phyloP scores from a whole-genome alignment of 2,888 invertebrate species.

The Pharmacophagus antenor region DNA sequence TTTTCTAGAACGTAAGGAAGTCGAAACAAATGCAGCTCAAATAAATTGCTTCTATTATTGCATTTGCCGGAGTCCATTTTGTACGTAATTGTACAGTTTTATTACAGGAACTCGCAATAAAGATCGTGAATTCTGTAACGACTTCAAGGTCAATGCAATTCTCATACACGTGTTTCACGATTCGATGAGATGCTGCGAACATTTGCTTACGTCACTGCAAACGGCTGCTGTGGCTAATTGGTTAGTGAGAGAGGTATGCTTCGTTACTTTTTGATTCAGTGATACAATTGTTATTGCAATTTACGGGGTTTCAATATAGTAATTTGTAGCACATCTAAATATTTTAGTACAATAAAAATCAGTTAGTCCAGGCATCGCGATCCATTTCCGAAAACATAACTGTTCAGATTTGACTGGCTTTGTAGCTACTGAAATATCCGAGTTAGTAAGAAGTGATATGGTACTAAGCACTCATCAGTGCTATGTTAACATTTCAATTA shows the following conservation, averaged over 20 bases:
- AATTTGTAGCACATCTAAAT: too few species aligned
- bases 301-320: not conserved
- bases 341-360: too few species aligned
- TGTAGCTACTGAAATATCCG: too few species aligned
- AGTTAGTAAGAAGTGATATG: too few species aligned
- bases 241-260: not conserved
- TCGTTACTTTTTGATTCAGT: not conserved
- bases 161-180: not conserved
- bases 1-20: not conserved
- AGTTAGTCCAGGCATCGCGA: too few species aligned
- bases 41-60: constrained; percentile 5
- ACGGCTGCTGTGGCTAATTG: not conserved
- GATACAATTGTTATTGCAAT: not conserved
- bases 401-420: too few species aligned
- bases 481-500: too few species aligned
- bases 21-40: not conserved
- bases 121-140: not conserved
- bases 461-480: too few species aligned
- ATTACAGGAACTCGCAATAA: constrained; percentile 19
- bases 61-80: not conserved
- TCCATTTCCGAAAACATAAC: too few species aligned
- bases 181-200: not conserved
- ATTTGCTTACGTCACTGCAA: too few species aligned
- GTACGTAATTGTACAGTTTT: not conserved
- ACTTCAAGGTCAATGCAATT: constrained; percentile 8